Evolutionary conservation across 1,140 invertebrate species (phyloP).

Genomic region (Drosophila mauritiana): DNA sequence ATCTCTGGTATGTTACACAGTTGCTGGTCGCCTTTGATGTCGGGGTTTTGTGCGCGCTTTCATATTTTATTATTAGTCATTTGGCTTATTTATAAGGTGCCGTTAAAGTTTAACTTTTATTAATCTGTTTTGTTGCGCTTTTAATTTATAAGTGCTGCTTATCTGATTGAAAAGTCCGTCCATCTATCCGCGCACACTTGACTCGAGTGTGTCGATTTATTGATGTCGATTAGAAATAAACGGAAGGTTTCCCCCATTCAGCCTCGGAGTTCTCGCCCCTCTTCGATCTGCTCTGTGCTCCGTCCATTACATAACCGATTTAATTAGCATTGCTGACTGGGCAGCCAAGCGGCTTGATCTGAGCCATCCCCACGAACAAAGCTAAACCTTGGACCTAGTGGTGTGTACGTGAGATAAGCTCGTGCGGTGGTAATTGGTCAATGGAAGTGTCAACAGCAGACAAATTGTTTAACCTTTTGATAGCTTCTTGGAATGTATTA

Average conservation of each 20-base stretch:
- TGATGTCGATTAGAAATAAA: conserved; percentile 63
- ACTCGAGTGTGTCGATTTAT: conserved; percentile 80
- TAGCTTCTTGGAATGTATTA: background rate
- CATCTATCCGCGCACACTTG: conserved; percentile 60
- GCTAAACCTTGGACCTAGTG: conserved; percentile 34
- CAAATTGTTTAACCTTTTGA: background rate
- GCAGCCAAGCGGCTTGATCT: conserved; percentile 29
- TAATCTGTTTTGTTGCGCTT: conserved; percentile 78
- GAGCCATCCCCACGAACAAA: conserved; percentile 23
- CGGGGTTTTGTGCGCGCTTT: conserved; percentile 59
- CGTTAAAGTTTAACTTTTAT: conserved; percentile 81
- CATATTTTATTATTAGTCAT: conserved; percentile 82
- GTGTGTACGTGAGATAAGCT: conserved; percentile 44
- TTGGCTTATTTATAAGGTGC: conserved; percentile 79
- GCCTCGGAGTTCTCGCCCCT: background rate
- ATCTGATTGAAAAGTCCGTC: conserved; percentile 74
- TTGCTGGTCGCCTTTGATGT: conserved; percentile 67
- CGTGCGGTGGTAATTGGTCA: conserved; percentile 20
- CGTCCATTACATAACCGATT: conserved; percentile 51
- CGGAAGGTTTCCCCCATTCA: conserved; percentile 19
- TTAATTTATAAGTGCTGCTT: conserved; percentile 82
- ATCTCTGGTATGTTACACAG: conserved; percentile 30
- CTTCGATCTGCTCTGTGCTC: background rate
- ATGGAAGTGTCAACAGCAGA: conserved; percentile 7
- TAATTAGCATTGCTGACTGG: conserved; percentile 54